Base-by-base conservation (phyloP, 2,888 invertebrate genomes). In the Eulithis prunata region DNA sequence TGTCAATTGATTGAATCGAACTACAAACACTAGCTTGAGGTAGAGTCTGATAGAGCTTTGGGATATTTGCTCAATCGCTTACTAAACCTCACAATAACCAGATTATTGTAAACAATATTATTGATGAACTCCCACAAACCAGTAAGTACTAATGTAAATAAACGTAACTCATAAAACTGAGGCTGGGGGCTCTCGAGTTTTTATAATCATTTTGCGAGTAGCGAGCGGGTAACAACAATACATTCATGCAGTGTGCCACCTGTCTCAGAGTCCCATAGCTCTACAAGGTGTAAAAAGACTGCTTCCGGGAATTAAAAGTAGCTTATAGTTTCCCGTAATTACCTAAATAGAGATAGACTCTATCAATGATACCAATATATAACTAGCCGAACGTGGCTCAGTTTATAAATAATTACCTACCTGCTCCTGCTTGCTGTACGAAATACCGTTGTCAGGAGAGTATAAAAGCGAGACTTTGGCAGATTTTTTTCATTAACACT, bases 221-320 rank as follows among this genome's bases (percentile, higher is more conserved):
- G 49, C 49, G 62, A 61, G 49, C 49, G 62, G 53, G 52, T 68
- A 66, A 84, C 78, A 66, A 84, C 78, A 83, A 83, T 81, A 66
- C 69, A 57, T 64, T 0, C 6, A 46, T n/a, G 38, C 51, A 68
- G 71, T 62, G 57, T 62, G 77, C 67, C 91, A 91, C 91, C 91
- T 91, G 91, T 82, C 83, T 52, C 54, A 80, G 78, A 82, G 78
- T 86, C 88, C 80, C 87, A 87, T 61, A 49, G 60, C 10, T 21
- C 21, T 21, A 49, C 49, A 49, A 10, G 4, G 49, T 49, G 49
- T 49, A 49, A 21, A 49, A 21, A 21, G 11, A 21, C 21, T 10
- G 4, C 21, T 49, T 49, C 11, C 49, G 3, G 10, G 14, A 49
- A 13, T n/a, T 47, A 8, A 47, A 13, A 41, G 41, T 41, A 10